phyloP scores from a whole-genome alignment of 1,140 invertebrate species.

The Scaptomyza montana region DNA sequence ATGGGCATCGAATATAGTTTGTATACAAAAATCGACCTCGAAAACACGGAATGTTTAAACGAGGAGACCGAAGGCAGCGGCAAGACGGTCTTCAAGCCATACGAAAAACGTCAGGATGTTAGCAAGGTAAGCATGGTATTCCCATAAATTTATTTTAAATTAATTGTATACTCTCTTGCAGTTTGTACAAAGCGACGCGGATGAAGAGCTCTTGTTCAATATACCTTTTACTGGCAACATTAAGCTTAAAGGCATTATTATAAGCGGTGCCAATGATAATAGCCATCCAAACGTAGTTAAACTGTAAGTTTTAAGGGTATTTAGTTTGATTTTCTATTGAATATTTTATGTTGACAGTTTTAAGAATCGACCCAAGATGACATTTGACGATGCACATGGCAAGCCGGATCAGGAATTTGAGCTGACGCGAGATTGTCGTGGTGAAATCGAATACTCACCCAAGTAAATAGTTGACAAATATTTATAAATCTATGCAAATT shows the following conservation, averaged over 20 bases:
- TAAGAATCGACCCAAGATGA: conserved; percentile 96
- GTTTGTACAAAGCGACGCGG: conserved; percentile 97
- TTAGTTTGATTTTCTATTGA: neutral
- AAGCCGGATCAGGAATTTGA: conserved; percentile 96
- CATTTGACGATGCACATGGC: conserved; percentile 92
- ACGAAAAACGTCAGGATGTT: conserved; percentile 92
- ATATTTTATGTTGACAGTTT: conserved; percentile 86
- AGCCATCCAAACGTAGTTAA: conserved; percentile 93
- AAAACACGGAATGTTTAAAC: conserved; percentile 96
- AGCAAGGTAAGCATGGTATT: conserved; percentile 38
- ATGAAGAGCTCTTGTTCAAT: conserved; percentile 97
- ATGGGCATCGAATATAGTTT: conserved; percentile 94
- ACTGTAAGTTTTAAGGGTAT: conserved; percentile 88
- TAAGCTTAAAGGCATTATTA: conserved; percentile 96
- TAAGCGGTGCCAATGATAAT: conserved; percentile 93
- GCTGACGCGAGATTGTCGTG: conserved; percentile 90
- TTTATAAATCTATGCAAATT: neutral
- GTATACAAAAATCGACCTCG: conserved; percentile 94
- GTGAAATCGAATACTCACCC: conserved; percentile 93
- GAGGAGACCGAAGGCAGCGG: conserved; percentile 93
- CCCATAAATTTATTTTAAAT: neutral
- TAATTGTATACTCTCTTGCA: conserved; percentile 79
- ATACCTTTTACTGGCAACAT: conserved; percentile 98
- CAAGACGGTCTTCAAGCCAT: conserved; percentile 95
- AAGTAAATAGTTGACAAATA: conserved; percentile 87